A percentile compares a stretch with the other conserved stretches of the same genome.
Conservation (phyloP, 1,140 invertebrate species). For the Calosoma granatense region DNA sequence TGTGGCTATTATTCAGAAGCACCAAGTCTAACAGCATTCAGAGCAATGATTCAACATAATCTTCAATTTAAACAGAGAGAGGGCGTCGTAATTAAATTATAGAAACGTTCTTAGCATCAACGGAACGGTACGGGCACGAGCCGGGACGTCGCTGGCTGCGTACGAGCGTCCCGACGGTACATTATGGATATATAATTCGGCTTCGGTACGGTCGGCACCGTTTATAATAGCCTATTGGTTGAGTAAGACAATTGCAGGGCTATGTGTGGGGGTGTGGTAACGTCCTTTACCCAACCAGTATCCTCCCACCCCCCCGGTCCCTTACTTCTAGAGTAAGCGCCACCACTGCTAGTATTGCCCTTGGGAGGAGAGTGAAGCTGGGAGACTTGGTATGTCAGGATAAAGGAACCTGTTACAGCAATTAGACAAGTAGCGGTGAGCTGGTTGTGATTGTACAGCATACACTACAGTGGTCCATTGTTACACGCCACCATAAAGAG, state of each 20-base stretch:
- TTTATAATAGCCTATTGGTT: not conserved
- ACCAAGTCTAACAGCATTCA: too few species aligned
- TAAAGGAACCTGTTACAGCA: conserved; percentile 4
- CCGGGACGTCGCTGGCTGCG: not conserved
- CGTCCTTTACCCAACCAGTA: not conserved
- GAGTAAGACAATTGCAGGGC: not conserved
- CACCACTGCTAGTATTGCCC: not conserved
- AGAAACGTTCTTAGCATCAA: not conserved
- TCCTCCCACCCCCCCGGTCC: not conserved
- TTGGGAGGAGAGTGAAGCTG: not conserved
- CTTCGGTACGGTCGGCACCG: not conserved
- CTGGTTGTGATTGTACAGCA: not conserved
- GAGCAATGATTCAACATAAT: conserved; percentile 8
- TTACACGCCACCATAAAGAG: too few species aligned
- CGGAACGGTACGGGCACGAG: not conserved
- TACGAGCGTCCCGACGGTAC: not conserved
- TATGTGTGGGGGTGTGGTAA: not conserved
- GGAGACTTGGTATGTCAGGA: not conserved
- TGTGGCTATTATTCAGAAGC: too few species aligned
- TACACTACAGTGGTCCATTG: too few species aligned
- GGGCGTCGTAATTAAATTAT: conserved; percentile 6
- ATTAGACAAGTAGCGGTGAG: not conserved
- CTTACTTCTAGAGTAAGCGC: too few species aligned
- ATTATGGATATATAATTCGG: conserved; percentile 8
- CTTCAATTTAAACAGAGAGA: conserved; percentile 3